These are phyloP conservation scores for Ceyx melanurus DNA, from an alignment of 2,113 vertebrate genomes.

Conservation along the genomic window DNA sequence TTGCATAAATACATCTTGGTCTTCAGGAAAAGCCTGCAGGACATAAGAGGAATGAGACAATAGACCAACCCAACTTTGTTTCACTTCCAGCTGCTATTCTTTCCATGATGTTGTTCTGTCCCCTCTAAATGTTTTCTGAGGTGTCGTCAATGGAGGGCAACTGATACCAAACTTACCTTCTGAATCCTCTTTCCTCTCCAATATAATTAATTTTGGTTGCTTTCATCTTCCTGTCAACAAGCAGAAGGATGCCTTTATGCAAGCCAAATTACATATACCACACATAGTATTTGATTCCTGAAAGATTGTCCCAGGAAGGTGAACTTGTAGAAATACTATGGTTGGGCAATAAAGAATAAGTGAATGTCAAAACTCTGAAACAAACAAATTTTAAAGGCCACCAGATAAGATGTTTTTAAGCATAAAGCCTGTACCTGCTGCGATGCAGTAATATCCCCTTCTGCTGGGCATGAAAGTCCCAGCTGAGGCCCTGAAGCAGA, in stretches of 20 bases:
- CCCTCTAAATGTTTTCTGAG: not conserved
- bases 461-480: slow-evolving; percentile 19
- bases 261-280: not conserved
- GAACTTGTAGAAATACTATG: not conserved
- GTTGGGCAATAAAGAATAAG: not conserved
- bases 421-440: slow-evolving; percentile 41
- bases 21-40: not conserved
- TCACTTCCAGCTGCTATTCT: not conserved
- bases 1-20: not conserved
- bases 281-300: not conserved
- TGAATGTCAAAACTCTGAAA: slow-evolving; percentile 48
- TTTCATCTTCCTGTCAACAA: not conserved
- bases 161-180: not conserved
- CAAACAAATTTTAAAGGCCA: slow-evolving; percentile 45
- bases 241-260: not conserved
- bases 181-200: not conserved
- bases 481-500: slow-evolving; percentile 45
- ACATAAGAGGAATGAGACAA: not conserved
- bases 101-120: not conserved
- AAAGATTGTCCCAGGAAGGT: not conserved
- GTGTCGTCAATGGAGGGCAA: not conserved
- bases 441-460: slow-evolving; percentile 12
- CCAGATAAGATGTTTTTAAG: slow-evolving; percentile 32
- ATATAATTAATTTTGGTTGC: not conserved
- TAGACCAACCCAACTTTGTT: not conserved